These are phyloP conservation scores for Drosophila tanythrix DNA, from an alignment of 2,888 invertebrate genomes.

Conservation along the genomic window DNA sequence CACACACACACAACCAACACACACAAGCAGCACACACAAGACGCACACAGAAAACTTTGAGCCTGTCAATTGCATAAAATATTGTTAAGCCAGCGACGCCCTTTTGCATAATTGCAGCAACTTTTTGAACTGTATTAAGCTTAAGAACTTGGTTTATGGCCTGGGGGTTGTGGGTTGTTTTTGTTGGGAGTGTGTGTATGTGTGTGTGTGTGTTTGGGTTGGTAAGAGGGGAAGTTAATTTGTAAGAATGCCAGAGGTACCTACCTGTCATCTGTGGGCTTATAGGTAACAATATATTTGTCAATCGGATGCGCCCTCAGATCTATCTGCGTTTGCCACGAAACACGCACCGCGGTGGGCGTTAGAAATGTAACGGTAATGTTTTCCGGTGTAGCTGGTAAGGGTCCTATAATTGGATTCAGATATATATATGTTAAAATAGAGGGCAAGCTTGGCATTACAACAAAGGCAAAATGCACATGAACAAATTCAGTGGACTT, in stretches of 20 bases:
- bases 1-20: constrained; percentile 7
- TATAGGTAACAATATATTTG: constrained; percentile 96
- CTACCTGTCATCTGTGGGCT: constrained; percentile 96
- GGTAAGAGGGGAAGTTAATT: constrained; percentile 9
- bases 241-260: constrained; percentile 65
- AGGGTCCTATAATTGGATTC: constrained; percentile 88
- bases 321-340: constrained; percentile 93
- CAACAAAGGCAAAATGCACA: constrained; percentile 1
- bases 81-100: constrained; percentile 39
- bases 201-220: neutral
- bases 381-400: constrained; percentile 93
- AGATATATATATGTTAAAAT: constrained; percentile 1
- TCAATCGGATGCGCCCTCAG: constrained; percentile 88
- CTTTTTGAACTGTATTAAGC: constrained; percentile 13
- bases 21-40: constrained; percentile 5
- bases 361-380: constrained; percentile 95
- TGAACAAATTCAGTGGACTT: neutral
- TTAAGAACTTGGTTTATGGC: neutral
- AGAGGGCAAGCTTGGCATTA: neutral
- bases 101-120: constrained; percentile 57
- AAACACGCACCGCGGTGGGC: constrained; percentile 93
- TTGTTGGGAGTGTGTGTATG: neutral
- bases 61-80: constrained; percentile 73
- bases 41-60: constrained; percentile 20
- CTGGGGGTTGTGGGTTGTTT: neutral